Base-by-base conservation (phyloP, 2,113 vertebrate genomes). In the Pardalotus punctatus region DNA sequence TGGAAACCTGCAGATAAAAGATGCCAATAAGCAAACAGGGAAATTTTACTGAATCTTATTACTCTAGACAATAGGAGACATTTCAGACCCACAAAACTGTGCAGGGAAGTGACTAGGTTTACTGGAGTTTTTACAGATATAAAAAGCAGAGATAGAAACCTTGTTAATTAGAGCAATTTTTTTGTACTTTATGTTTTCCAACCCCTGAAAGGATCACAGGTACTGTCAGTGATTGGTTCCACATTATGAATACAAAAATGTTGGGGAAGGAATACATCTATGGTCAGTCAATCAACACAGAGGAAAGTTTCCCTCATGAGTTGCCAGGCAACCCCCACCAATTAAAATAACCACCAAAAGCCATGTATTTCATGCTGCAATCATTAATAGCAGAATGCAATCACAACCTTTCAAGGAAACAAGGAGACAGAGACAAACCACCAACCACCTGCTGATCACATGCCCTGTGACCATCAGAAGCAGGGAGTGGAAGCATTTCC, bases 311-410 rank as follows among this genome's bases (percentile, higher is more conserved):
- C 76, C 8, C 3, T 71, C 43, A 22, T 33, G 61, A 81, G 76
- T 60, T 93, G 79, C 90, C 82, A 73, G 48, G 92, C 67, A 83
- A 81, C 64, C 15, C 12, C 31, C 51, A 70, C 67, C 71, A 86
- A 96, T 88, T 95, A 90, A 95, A 96, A 73, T 66, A 88, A 92
- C 58, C 73, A 95, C 61, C 92, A 88, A 90, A 94, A 86, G 86
- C 83, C 69, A 81, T 7, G 2, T 54, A 94, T 90, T 83, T 92
- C 70, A 64, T 78, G 71, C 67, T 43, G 40, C 29, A 93, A 66
- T 86, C 67, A 88, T 86, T 82, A 72, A 71, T 3, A 91, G 66
- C 54, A 93, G 56, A 92, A 78, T 1, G 8, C 82, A 93, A 71
- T 94, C 74, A 88, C 54, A 78, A 58, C 58, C 67, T 77, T 80